phyloP scores from a whole-genome alignment of 2,113 vertebrate genomes.

The Equus quagga region DNA sequence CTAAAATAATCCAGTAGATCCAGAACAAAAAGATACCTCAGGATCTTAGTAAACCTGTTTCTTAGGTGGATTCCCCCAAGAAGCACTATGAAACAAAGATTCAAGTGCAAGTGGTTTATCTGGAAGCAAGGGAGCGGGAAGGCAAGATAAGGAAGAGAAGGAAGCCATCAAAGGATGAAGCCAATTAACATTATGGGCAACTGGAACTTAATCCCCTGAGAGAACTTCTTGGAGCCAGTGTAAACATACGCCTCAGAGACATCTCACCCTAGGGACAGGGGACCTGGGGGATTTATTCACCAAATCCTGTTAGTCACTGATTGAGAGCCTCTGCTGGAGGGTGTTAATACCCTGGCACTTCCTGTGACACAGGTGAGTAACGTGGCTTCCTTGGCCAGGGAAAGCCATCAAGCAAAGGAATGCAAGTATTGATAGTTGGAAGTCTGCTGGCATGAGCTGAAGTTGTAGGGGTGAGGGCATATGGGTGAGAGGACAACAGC shows the following conservation, averaged over 20 bases:
- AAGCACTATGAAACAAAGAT: background rate
- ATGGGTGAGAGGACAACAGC: background rate
- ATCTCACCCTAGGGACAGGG: too few species aligned
- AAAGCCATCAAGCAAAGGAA: background rate
- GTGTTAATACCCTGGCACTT: background rate
- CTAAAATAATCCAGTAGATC: background rate
- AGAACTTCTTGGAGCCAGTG: background rate
- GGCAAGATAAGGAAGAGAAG: background rate
- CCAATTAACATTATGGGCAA: background rate
- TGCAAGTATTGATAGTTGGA: background rate
- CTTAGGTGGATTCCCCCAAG: background rate
- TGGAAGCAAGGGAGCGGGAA: background rate
- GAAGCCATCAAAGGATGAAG: background rate
- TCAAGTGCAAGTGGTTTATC: background rate
- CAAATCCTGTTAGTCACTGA: background rate
- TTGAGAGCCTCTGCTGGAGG: background rate
- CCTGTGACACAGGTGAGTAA: background rate
- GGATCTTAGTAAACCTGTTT: background rate
- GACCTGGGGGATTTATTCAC: background rate
- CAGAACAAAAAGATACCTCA: background rate
- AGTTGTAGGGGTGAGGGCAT: background rate
- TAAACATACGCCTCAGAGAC: background rate
- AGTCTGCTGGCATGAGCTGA: background rate
- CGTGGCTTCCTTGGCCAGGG: background rate
- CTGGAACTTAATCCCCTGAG: background rate